Percentiles rank a stretch among this genome's conserved stretches.
Conservation (phyloP, 2,888 invertebrate species). For the Coleophora deauratella region DNA sequence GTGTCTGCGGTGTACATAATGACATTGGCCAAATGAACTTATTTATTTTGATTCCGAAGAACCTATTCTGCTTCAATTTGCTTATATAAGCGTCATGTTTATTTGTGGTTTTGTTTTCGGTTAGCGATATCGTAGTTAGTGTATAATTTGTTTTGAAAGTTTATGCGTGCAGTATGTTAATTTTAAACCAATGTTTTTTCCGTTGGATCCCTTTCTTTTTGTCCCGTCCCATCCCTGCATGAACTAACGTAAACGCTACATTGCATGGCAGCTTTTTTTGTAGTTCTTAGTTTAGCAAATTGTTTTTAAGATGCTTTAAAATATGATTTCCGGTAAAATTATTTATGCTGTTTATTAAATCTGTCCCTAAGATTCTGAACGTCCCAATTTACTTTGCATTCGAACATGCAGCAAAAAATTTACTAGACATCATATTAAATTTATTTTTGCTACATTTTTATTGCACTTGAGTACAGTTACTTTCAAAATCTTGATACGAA, state of each 20-base stretch:
- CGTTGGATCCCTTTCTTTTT: slow-evolving; percentile 56
- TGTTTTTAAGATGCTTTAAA: slow-evolving; percentile 56
- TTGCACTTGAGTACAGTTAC: background rate
- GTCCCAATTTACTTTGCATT: background rate
- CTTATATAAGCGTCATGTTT: slow-evolving; percentile 70
- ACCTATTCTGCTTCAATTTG: slow-evolving; percentile 74
- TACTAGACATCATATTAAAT: slow-evolving; percentile 28
- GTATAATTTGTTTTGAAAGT: slow-evolving; percentile 49
- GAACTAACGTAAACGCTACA: slow-evolving; percentile 15
- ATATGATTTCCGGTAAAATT: slow-evolving; percentile 52
- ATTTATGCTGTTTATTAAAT: slow-evolving; percentile 39
- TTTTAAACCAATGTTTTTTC: slow-evolving; percentile 71
- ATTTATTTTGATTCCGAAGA: slow-evolving; percentile 72
- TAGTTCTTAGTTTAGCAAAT: slow-evolving; percentile 40
- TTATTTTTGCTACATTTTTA: background rate
- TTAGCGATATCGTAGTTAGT: slow-evolving; percentile 50
- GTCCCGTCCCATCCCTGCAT: slow-evolving; percentile 59
- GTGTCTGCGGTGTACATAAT: slow-evolving; percentile 54
- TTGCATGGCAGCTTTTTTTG: slow-evolving; percentile 39
- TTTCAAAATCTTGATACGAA: background rate
- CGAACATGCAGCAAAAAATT: slow-evolving; percentile 12
- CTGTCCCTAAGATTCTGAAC: slow-evolving; percentile 11
- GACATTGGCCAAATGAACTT: slow-evolving; percentile 73
- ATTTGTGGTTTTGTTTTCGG: slow-evolving; percentile 55
- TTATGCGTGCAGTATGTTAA: slow-evolving; percentile 64